Conservation (phyloP, 2,888 invertebrate genomes). For the Hipparchia sbordonii region DNA sequence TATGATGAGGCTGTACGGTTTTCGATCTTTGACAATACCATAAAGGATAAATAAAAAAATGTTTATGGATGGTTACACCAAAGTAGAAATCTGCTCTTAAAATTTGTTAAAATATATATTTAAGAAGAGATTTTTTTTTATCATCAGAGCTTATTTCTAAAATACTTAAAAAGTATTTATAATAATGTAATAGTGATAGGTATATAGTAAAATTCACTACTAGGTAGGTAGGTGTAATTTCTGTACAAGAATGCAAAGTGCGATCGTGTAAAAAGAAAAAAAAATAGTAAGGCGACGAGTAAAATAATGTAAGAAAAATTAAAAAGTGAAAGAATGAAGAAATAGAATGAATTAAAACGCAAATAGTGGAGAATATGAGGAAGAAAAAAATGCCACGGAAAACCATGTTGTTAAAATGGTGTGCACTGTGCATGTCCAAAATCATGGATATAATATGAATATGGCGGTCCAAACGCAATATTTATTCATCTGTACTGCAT, state of each 20-base stretch:
- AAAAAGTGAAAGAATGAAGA: neutral
- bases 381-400: neutral
- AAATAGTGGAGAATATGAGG: neutral
- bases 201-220: slow-evolving; percentile 70
- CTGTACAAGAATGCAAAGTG: slow-evolving; percentile 67
- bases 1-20: neutral
- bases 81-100: slow-evolving; percentile 35
- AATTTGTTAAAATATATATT: slow-evolving; percentile 10
- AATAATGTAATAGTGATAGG: slow-evolving; percentile 72
- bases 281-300: slow-evolving; percentile 20
- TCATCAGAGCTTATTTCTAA: slow-evolving; percentile 55
- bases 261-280: slow-evolving; percentile 38
- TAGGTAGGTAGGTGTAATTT: slow-evolving; percentile 44
- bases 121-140: slow-evolving; percentile 38
- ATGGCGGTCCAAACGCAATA: too few relatives aligned
- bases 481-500: too few relatives aligned
- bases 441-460: too few relatives aligned
- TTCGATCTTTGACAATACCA: neutral
- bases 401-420: neutral
- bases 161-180: slow-evolving; percentile 50
- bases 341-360: neutral
- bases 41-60: neutral
- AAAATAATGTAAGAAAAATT: neutral
- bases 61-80: slow-evolving; percentile 1
- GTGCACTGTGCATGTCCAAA: too few relatives aligned